Percentiles rank a stretch among this genome's conserved stretches.
Evolutionary conservation across 1,140 invertebrate species (phyloP).

Genomic region (Drosophila pseudoobscura): DNA sequence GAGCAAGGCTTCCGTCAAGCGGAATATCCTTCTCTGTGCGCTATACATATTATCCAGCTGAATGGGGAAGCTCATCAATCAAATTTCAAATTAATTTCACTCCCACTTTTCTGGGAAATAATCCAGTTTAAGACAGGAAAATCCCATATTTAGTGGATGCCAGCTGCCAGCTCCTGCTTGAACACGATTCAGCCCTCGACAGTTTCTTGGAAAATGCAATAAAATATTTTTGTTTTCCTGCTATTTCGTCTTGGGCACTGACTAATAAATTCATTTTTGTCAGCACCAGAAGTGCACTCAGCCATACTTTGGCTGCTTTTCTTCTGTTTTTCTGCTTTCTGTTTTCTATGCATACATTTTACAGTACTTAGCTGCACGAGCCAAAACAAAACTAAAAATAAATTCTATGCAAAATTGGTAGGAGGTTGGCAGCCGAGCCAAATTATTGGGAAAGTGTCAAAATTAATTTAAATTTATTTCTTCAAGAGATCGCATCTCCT

Average conservation of each 20-base stretch:
- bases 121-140: conserved; percentile 4
- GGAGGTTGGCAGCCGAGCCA: neutral
- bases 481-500: conserved; percentile 1
- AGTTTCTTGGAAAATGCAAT: conserved; percentile 54
- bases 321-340: conserved; percentile 15
- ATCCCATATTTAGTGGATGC: conserved; percentile 21
- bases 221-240: conserved; percentile 22
- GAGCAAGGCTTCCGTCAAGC: too few relatives aligned
- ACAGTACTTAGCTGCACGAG: conserved; percentile 37
- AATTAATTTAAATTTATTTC: conserved; percentile 41
- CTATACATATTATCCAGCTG: too few relatives aligned
- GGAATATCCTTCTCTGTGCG: too few relatives aligned
- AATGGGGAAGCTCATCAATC: too few relatives aligned
- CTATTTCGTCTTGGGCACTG: conserved; percentile 15
- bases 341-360: conserved; percentile 21
- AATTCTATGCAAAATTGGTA: conserved; percentile 43
- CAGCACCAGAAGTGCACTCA: conserved; percentile 47
- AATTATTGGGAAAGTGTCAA: conserved; percentile 53
- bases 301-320: conserved; percentile 15
- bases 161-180: conserved; percentile 33
- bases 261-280: conserved; percentile 62
- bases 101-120: neutral
- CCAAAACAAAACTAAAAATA: conserved; percentile 42
- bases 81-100: conserved; percentile 29
- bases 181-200: conserved; percentile 52